Evolutionary conservation across 2,797 vertebrate species (phyloP), one percentile per base, ranked within the genome.

Genomic region (Malacoctenus gilli): DNA sequence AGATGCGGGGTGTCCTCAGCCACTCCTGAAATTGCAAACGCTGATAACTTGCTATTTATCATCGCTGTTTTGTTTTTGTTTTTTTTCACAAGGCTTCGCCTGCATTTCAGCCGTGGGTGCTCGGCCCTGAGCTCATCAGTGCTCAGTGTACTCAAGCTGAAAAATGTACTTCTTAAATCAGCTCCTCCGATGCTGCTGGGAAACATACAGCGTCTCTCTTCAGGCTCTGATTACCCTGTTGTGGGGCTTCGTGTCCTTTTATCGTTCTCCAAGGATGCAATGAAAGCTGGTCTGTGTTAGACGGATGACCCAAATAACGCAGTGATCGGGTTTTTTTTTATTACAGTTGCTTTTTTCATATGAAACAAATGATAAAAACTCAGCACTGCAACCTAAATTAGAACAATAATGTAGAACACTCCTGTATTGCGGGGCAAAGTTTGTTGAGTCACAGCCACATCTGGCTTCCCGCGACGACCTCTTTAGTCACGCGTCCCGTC

Each of bases 391-490:
- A n/a, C n/a, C n/a, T n/a, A n/a, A n/a, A n/a, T n/a, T n/a, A n/a
- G n/a, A n/a, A n/a, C n/a, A n/a, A n/a, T n/a, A n/a, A n/a, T n/a
- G n/a, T n/a, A n/a, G n/a, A n/a, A n/a, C n/a, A n/a, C n/a, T n/a
- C n/a, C n/a, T n/a, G n/a, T n/a, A n/a, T n/a, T n/a, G n/a, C n/a
- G n/a, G n/a, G n/a, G n/a, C n/a, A n/a, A 21, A 14, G 22, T 68
- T 40, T 51, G 38, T 44, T 1, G 6, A 52, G 35, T 65, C 57
- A 52, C 25, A 53, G 32, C 56, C 68, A 58, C 74, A 66, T 65
- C 57, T 54, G 59, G 54, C 64, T 18, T 59, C 47, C 50, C 58
- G 52, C 40, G 68, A 50, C 30, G 15, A 50, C 37, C 12, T 37
- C 23, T 68, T 30, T n/a, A n/a, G n/a, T n/a, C n/a, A n/a, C n/a